A percentile compares a stretch with the other conserved stretches of the same genome.
Conservation (phyloP, 2,888 invertebrate genomes). For the Hydraecia micacea region DNA sequence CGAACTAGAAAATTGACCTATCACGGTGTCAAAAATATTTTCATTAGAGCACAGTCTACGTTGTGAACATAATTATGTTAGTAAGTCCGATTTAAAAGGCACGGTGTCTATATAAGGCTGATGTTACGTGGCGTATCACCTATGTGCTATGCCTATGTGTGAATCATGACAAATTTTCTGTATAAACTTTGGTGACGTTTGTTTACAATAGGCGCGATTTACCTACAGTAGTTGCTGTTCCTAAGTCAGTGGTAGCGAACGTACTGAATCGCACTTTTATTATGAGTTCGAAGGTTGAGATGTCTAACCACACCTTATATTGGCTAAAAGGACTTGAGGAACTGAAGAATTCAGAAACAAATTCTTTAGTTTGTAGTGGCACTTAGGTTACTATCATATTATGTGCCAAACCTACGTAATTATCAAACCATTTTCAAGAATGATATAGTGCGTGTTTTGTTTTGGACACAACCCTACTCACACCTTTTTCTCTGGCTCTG, state of each 20-base stretch:
- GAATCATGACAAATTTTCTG: conserved; percentile 61
- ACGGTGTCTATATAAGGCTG: conserved; percentile 21
- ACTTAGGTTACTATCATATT: background rate
- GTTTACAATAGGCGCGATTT: conserved; percentile 47
- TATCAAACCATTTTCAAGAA: conserved; percentile 9
- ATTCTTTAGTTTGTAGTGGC: background rate
- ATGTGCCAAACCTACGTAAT: background rate
- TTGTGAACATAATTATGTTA: conserved; percentile 47
- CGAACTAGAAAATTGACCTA: conserved; percentile 28
- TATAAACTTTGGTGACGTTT: conserved; percentile 56
- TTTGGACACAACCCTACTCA: conserved; percentile 75
- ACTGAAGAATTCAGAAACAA: no score
- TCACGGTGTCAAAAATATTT: conserved; percentile 29
- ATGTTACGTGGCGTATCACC: conserved; percentile 36
- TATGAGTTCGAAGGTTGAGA: background rate
- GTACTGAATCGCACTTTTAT: background rate
- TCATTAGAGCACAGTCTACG: conserved; percentile 28
- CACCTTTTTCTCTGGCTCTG: conserved; percentile 78
- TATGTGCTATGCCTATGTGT: conserved; percentile 57
- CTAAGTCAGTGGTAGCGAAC: conserved; percentile 15
- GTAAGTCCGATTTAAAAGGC: conserved; percentile 36
- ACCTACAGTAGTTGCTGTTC: conserved; percentile 19
- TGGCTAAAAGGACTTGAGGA: background rate
- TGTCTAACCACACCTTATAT: background rate
- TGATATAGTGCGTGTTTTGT: conserved; percentile 39